Evolutionary conservation across 1,140 invertebrate genomes (phyloP).

Genomic region (Hydropsyche tenuis): DNA sequence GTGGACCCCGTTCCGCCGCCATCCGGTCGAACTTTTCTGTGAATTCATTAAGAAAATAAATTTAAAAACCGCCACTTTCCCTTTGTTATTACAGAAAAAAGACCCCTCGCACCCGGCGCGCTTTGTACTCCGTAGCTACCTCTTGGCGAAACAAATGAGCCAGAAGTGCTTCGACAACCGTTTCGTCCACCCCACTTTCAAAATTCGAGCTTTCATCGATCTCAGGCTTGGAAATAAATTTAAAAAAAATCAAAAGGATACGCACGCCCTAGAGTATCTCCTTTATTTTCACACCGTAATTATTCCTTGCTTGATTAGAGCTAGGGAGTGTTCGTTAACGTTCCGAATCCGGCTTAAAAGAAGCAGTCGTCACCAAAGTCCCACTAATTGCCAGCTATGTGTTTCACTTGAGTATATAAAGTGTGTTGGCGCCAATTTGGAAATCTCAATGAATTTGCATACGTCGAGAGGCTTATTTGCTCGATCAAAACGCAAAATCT

Average conservation of each 20-base stretch:
- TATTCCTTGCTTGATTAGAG: too few relatives aligned
- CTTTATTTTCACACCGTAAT: background rate
- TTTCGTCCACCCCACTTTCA: too few relatives aligned
- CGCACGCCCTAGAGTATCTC: background rate
- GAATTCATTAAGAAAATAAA: constrained; percentile 39
- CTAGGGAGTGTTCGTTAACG: too few relatives aligned
- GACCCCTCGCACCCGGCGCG: constrained; percentile 9
- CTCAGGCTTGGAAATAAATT: too few relatives aligned
- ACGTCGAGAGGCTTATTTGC: constrained; percentile 12
- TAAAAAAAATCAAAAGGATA: too few relatives aligned
- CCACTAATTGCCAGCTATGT: background rate
- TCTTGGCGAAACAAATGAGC: constrained; percentile 26
- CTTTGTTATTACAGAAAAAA: constrained; percentile 36
- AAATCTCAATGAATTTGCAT: constrained; percentile 32
- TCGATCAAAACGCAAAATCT: background rate
- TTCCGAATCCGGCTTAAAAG: too few relatives aligned
- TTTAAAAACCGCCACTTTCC: constrained; percentile 37
- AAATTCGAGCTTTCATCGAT: too few relatives aligned
- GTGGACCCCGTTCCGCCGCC: too few relatives aligned
- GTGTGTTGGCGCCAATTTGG: background rate
- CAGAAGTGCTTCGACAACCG: constrained; percentile 25
- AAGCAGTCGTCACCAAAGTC: background rate
- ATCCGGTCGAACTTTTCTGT: constrained; percentile 17
- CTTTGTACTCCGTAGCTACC: constrained; percentile 1
- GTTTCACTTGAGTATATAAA: background rate